phyloP scores from a whole-genome alignment of 1,140 invertebrate species.

The Macrobrachium nipponense region DNA sequence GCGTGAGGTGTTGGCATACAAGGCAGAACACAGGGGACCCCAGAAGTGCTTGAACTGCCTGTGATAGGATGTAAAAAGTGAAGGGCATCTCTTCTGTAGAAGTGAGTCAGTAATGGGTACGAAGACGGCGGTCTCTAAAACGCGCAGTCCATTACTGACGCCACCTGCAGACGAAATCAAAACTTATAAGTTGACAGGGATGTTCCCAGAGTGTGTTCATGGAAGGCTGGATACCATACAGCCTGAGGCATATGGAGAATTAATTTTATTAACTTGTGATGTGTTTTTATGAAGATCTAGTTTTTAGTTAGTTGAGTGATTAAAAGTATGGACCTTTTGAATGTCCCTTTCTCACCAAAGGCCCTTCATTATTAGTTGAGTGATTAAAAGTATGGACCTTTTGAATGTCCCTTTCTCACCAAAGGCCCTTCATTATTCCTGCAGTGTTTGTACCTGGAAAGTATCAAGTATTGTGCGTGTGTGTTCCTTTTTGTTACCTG shows the following conservation, averaged over 20 bases:
- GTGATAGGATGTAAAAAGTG: conserved; percentile 57
- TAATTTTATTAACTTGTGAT: conserved; percentile 59
- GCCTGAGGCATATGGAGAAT: conserved; percentile 59
- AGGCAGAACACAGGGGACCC: conserved; percentile 56
- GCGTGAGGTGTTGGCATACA: conserved; percentile 28
- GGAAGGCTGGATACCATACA: conserved; percentile 48
- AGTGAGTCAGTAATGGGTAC: conserved; percentile 42
- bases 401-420: conserved; percentile 59
- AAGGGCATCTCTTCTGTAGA: conserved; percentile 60
- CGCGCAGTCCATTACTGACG: conserved; percentile 32
- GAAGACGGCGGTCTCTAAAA: conserved; percentile 57
- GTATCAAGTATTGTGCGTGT: conserved; percentile 61
- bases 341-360: conserved; percentile 60
- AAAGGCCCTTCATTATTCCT: conserved; percentile 61
- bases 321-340: conserved; percentile 58
- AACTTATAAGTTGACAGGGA: conserved; percentile 55
- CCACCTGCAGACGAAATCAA: conserved; percentile 59
- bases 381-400: conserved; percentile 59
- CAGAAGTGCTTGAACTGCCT: conserved; percentile 58
- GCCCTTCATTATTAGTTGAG: conserved; percentile 59
- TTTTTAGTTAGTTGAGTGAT: conserved; percentile 60
- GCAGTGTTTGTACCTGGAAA: conserved; percentile 62
- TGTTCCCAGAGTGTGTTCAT: conserved; percentile 53
- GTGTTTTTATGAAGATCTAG: conserved; percentile 61
- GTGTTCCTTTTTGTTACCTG: conserved; percentile 61